Base-by-base conservation (phyloP, 2,888 invertebrate species). In the Oscheius sp. region DNA sequence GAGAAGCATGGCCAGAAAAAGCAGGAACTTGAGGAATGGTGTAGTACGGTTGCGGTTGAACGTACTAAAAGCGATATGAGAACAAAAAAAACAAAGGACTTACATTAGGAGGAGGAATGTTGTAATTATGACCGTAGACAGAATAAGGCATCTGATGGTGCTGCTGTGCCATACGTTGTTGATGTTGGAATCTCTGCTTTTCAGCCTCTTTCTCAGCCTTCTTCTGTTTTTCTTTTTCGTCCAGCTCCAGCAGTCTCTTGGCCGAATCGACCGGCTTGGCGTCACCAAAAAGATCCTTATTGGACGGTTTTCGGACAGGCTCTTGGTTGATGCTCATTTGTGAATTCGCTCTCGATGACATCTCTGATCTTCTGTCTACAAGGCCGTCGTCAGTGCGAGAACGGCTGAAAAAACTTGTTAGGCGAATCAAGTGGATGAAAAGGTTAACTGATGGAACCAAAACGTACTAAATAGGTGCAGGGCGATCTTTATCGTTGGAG, bases 221-320 rank as follows among this genome's bases (percentile, higher is more conserved):
- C 59, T 60, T 21, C 51, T 72, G 62, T 42, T 37, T 72, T 13
- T 51, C 51, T 63, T 32, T 73, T 21, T 50, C 65, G 4, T 73
- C 73, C 3, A 73, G 3, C 50, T 73, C 73, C 4, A 13, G 11
- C 3, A 74, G 35, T 71, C 68, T 77, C 37, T 58, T 37, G 11
- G 75, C 37, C 21, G 73, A 62, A 55, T 77, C 75, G 9, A 75
- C 77, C 10, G 77, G 77, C 50, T 72, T 74, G 5, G 77, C 77
- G 13, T 75, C 77, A 55, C 77, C 74, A 60, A 77, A 77, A 32
- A 77, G 71, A 35, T 75, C 75, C 42, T 70, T 70, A 10, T 63
- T 29, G 11, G 74, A 60, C 21, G 74, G 76, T 59, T 76, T 76
- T 47, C 55, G 73, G 5, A 62, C 68, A n/a, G 32, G 7, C 11